phyloP scores from a whole-genome alignment of 2,797 vertebrate genomes.

The Coilia nasus region DNA sequence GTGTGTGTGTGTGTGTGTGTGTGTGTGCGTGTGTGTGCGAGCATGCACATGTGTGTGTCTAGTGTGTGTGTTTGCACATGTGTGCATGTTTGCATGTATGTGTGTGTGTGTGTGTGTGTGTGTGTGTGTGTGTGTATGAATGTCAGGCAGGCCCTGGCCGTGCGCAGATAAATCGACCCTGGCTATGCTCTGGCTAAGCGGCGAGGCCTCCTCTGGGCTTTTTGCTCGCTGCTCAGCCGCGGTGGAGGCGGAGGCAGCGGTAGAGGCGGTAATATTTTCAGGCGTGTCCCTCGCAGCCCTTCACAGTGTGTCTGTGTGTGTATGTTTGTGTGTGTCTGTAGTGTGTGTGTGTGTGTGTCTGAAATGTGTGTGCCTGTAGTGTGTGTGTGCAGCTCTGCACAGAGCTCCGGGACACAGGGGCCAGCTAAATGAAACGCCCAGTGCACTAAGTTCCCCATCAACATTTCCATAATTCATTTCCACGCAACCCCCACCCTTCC shows the following conservation, averaged over 20 bases:
- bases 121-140: conserved; percentile 42
- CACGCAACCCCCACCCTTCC: conserved; percentile 59
- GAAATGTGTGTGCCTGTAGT: no score
- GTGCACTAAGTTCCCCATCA: conserved; percentile 81
- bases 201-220: conserved; percentile 33
- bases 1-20: no score
- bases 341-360: no score
- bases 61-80: neutral
- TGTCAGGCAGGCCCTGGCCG: conserved; percentile 79
- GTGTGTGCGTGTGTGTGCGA: no score
- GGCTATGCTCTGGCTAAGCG: conserved; percentile 69
- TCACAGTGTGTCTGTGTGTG: no score
- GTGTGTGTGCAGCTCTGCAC: conserved; percentile 72
- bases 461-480: conserved; percentile 89
- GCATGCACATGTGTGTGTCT: neutral
- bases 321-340: no score
- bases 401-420: conserved; percentile 71
- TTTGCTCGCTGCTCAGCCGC: conserved; percentile 46
- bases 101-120: neutral
- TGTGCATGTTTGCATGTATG: neutral
- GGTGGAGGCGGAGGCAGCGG: conserved; percentile 68
- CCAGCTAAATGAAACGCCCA: conserved; percentile 80
- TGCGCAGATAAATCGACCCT: conserved; percentile 79
- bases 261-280: conserved; percentile 77
- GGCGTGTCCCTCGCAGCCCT: conserved; percentile 72